Conservation (phyloP, 2,113 vertebrate species). For the Amblyopsis rosae region DNA sequence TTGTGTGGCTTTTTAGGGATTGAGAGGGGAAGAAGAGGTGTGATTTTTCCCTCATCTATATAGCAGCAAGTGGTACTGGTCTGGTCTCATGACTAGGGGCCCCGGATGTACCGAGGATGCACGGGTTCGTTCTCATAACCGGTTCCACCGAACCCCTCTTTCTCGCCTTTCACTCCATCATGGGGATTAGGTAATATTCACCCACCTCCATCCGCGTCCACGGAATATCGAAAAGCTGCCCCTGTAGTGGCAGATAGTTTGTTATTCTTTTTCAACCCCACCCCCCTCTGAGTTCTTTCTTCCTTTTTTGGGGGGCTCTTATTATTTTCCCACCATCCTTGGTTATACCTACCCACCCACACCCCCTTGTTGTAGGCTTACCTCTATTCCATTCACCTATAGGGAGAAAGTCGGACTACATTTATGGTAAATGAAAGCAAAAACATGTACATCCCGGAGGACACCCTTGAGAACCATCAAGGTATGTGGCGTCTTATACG, state of each 20-base stretch:
- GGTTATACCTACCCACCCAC: conserved; percentile 1
- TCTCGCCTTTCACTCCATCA: conserved; percentile 73
- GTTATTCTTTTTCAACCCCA: conserved; percentile 29
- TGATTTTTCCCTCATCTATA: conserved; percentile 49
- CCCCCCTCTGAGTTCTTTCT: conserved; percentile 43
- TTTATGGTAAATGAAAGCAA: conserved; percentile 80
- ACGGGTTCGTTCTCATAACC: conserved; percentile 73
- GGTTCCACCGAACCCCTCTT: conserved; percentile 73
- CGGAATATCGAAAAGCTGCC: conserved; percentile 69
- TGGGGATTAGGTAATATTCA: conserved; percentile 79
- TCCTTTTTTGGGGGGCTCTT: conserved; percentile 54
- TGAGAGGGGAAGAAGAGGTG: conserved; percentile 42
- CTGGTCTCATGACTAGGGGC: conserved; percentile 71
- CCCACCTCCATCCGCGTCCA: conserved; percentile 43
- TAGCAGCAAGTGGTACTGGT: conserved; percentile 59
- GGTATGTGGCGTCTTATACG: conserved; percentile 57
- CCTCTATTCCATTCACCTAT: conserved; percentile 56
- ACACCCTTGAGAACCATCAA: conserved; percentile 78
- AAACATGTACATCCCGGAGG: conserved; percentile 79
- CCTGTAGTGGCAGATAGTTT: conserved; percentile 57
- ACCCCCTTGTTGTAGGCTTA: neutral
- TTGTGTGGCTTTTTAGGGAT: conserved; percentile 6
- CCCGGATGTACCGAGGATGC: conserved; percentile 78
- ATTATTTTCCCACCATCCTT: conserved; percentile 12
- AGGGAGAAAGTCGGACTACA: conserved; percentile 72